phyloP scores from a whole-genome alignment of 2,888 invertebrate species.

The Mamestra brassicae region DNA sequence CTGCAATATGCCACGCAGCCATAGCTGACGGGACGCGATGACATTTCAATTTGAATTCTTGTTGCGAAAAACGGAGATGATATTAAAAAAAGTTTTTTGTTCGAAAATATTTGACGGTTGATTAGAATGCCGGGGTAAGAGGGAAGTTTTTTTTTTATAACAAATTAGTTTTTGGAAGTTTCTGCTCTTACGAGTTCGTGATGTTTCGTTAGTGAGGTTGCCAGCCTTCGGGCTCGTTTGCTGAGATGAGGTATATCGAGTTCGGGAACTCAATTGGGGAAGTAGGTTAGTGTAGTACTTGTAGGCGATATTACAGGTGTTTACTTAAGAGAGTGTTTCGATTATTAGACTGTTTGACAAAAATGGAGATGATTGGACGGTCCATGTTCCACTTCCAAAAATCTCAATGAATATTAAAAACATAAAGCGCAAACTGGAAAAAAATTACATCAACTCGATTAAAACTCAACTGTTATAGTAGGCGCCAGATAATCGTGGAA shows the following conservation, averaged over 20 bases:
- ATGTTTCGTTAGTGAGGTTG: slow-evolving; percentile 41
- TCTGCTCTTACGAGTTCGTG: slow-evolving; percentile 49
- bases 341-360: background rate
- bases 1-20: slow-evolving; percentile 83
- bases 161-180: slow-evolving; percentile 66
- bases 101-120: slow-evolving; percentile 72
- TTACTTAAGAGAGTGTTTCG: background rate
- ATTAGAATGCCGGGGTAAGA: slow-evolving; percentile 64
- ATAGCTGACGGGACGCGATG: slow-evolving; percentile 81
- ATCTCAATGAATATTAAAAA: too few relatives aligned
- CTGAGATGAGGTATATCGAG: slow-evolving; percentile 44
- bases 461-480: too few relatives aligned
- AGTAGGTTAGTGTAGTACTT: slow-evolving; percentile 38
- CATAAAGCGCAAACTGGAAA: too few relatives aligned
- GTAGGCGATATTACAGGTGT: slow-evolving; percentile 1
- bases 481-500: too few relatives aligned
- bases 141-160: slow-evolving; percentile 59
- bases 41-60: slow-evolving; percentile 90
- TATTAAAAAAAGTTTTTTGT: slow-evolving; percentile 82
- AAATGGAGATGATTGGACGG: background rate
- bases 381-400: too few relatives aligned
- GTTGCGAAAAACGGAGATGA: slow-evolving; percentile 77
- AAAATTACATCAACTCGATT: too few relatives aligned
- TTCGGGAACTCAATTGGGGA: slow-evolving; percentile 44
- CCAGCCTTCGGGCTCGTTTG: slow-evolving; percentile 36